Evolutionary conservation across 1,140 invertebrate genomes (phyloP).

Genomic region (Riptortus pedestris): DNA sequence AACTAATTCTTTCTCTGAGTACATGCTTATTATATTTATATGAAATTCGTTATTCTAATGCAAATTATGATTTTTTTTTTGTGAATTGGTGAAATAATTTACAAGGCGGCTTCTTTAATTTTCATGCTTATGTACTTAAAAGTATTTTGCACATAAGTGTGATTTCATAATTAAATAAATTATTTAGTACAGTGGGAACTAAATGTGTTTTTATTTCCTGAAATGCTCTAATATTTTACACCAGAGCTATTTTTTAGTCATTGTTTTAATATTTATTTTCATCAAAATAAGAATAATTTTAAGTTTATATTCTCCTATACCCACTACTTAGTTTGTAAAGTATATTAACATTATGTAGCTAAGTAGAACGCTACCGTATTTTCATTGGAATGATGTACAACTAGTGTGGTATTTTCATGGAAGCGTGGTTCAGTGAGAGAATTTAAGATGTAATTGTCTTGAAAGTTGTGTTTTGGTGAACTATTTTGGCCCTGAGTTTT

Average conservation of each 20-base stretch:
- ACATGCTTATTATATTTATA: not conserved
- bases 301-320: not conserved
- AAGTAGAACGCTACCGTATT: not conserved
- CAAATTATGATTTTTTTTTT: not conserved
- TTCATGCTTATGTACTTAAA: not conserved
- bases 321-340: not conserved
- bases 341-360: not conserved
- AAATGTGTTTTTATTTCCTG: not conserved
- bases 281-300: not conserved
- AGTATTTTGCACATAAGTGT: not conserved
- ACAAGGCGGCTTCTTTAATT: not conserved
- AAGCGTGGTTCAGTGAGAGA: not conserved
- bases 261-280: not conserved
- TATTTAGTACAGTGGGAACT: not conserved
- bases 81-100: not conserved
- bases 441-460: not conserved
- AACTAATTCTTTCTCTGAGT: no score
- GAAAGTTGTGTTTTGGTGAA: not conserved
- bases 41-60: not conserved
- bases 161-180: not conserved
- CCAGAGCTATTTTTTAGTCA: not conserved
- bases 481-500: constrained; percentile 6
- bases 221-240: not conserved
- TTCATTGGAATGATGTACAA: not conserved
- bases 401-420: not conserved